These are phyloP conservation scores for Toxotes jaculatrix DNA, from an alignment of 2,113 vertebrate genomes.

Conservation along the genomic window DNA sequence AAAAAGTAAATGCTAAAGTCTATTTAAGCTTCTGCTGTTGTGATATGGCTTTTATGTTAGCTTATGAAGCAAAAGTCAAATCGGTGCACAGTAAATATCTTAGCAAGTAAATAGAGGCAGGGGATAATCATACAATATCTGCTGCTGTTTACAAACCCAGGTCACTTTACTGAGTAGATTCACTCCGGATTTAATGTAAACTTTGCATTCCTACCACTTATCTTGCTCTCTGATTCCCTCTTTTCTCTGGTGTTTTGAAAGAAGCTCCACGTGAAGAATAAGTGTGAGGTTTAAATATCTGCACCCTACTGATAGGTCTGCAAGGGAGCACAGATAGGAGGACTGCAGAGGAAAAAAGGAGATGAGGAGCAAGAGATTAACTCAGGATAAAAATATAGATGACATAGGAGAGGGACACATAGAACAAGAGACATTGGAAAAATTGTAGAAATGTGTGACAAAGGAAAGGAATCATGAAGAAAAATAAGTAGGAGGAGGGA, in stretches of 20 bases:
- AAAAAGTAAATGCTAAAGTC: slow-evolving; percentile 15
- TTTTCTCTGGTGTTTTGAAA: slow-evolving; percentile 52
- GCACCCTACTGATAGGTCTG: slow-evolving; percentile 48
- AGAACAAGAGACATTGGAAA: neutral
- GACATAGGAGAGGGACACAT: neutral
- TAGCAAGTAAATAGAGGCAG: slow-evolving; percentile 29
- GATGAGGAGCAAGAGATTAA: slow-evolving; percentile 28
- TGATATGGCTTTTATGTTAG: slow-evolving; percentile 39
- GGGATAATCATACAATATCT: slow-evolving; percentile 47
- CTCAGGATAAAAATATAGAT: slow-evolving; percentile 19
- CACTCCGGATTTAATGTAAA: slow-evolving; percentile 39
- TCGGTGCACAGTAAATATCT: slow-evolving; percentile 38
- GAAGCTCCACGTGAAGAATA: slow-evolving; percentile 34
- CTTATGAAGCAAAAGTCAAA: slow-evolving; percentile 32
- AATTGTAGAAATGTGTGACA: neutral
- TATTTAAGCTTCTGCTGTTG: slow-evolving; percentile 27
- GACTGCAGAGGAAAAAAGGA: slow-evolving; percentile 21
- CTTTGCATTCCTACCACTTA: slow-evolving; percentile 48
- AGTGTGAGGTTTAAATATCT: slow-evolving; percentile 56
- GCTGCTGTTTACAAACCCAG: slow-evolving; percentile 42
- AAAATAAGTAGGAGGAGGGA: slow-evolving; percentile 24
- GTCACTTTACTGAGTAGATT: slow-evolving; percentile 49
- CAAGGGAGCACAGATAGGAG: slow-evolving; percentile 22
- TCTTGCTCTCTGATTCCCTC: slow-evolving; percentile 18
- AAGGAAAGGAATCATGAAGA: slow-evolving; percentile 8